Evolutionary conservation across 2,113 vertebrate species (phyloP).

Genomic region (Cyanoramphus novaezelandiae): DNA sequence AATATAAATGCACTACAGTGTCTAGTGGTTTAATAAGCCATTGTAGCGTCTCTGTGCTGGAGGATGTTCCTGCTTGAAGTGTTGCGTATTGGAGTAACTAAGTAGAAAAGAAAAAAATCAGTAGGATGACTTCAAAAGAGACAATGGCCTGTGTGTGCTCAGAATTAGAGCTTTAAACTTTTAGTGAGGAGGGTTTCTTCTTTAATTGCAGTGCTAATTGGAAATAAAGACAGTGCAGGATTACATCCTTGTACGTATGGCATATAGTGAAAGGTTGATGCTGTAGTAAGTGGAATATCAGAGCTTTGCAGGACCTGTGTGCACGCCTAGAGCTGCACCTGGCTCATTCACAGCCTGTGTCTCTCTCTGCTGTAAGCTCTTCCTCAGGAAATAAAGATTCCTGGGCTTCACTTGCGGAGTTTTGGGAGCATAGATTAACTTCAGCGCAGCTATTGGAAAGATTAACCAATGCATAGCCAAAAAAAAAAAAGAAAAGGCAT

Average conservation of each 20-base stretch:
- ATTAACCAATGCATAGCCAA: background rate
- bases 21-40: background rate
- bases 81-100: background rate
- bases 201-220: background rate
- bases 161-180: background rate
- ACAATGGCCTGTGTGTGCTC: background rate
- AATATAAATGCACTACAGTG: background rate
- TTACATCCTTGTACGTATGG: background rate
- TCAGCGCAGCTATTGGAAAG: background rate
- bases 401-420: background rate
- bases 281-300: accelerated
- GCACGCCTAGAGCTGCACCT: background rate
- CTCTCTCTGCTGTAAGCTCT: background rate
- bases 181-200: background rate
- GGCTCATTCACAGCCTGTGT: background rate
- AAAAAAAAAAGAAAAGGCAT: background rate
- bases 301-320: background rate
- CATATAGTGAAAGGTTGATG: background rate
- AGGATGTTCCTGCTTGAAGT: background rate
- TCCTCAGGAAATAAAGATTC: background rate
- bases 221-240: background rate
- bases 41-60: background rate
- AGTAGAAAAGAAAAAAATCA: background rate
- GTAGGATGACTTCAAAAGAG: background rate
- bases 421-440: background rate